Evolutionary conservation across 1,140 invertebrate species (phyloP), one percentile per base, ranked within the genome.

Genomic region (Hypothenemus hampei): DNA sequence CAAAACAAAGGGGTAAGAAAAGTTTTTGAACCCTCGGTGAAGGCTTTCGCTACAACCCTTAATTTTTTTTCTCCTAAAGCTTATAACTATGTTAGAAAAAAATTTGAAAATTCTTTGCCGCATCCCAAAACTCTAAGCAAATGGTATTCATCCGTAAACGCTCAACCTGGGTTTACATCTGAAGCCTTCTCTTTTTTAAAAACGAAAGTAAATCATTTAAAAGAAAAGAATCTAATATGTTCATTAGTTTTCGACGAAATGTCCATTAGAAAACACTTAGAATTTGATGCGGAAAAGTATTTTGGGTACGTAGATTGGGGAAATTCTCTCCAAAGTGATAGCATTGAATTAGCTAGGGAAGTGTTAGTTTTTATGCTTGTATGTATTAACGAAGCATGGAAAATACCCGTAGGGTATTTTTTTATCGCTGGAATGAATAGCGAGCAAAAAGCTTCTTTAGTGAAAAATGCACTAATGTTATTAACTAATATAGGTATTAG

Each of bases 301-400:
- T 26, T 43, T 40, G 56, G 56, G n/a, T 58, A 58, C 21, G 49
- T 58, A 11, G 18, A 58, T 40, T 36, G 26, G 7, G 56, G 43
- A 8, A 20, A 24, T 10, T 24, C 31, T 19, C 15, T 33, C 7
- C 5, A 48, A 16, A 5, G 41, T 36, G 31, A 50, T 26, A 10
- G 7, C 13, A 44, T 11, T 49, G 6, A 11, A 19, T 18, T 29
- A 7, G 52, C 52, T 15, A 47, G 37, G 21, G 44, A 48, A 16
- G 52, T 44, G 3, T 55, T 55, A 35, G 54, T 57, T 4, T 10
- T 50, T 13, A 49, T 57, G 36, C 22, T 41, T 20, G 29, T 31
- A n/a, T 18, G 31, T 8, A 19, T 46, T 26, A 54, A 54, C 35
- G 51, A 16, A 4, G 3, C 4, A 10, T 57, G 45, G 45, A 57